Conservation (phyloP, 2,888 invertebrate genomes). For the Zhuqinia jingwanae region DNA sequence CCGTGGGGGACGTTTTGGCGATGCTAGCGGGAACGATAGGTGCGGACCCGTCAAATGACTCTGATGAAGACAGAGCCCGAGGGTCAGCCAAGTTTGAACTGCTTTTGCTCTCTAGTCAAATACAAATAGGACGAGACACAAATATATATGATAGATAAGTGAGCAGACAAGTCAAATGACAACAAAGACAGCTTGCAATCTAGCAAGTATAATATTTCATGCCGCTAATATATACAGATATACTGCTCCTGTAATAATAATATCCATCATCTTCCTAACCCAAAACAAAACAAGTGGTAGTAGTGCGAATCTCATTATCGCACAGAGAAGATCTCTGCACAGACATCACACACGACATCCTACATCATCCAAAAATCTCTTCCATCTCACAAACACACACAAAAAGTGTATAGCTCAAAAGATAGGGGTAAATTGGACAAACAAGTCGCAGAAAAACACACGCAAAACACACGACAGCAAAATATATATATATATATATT, state of each 20-base stretch:
- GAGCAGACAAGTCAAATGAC: neutral
- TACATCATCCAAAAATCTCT: neutral
- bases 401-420: slow-evolving; percentile 8
- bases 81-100: slow-evolving; percentile 69
- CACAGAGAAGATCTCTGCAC: too few relatives aligned
- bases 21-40: slow-evolving; percentile 77
- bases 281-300: too few relatives aligned
- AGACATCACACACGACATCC: neutral
- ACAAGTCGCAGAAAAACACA: neutral
- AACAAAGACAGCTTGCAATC: slow-evolving; percentile 27
- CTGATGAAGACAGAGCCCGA: slow-evolving; percentile 76
- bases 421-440: slow-evolving; percentile 49
- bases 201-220: too few relatives aligned
- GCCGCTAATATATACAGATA: too few relatives aligned
- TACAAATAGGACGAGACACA: too few relatives aligned
- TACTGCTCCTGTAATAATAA: too few relatives aligned
- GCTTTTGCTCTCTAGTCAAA: slow-evolving; percentile 59
- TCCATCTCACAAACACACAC: neutral
- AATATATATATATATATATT: too few relatives aligned
- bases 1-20: slow-evolving; percentile 64
- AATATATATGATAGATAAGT: neutral
- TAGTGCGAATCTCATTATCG: too few relatives aligned
- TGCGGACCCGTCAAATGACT: slow-evolving; percentile 79
- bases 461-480: neutral
- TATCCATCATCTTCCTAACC: too few relatives aligned